Percentiles rank a stretch among this genome's conserved stretches.
phyloP scores from a whole-genome alignment of 2,888 invertebrate species.

The Prosopocoilus inquinatus region DNA sequence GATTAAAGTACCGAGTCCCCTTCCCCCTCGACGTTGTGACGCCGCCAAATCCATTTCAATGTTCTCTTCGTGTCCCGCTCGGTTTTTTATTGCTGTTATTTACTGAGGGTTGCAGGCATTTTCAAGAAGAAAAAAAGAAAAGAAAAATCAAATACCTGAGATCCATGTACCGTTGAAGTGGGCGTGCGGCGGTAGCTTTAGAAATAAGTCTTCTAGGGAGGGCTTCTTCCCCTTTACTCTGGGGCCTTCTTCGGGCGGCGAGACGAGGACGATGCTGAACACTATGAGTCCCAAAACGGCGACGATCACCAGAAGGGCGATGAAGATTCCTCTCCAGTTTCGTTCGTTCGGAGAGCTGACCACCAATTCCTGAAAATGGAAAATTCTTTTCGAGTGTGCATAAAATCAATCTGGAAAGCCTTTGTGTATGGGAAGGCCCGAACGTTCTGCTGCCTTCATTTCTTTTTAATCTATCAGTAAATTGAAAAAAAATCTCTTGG shows the following conservation, averaged over 20 bases:
- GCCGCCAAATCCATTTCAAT: too few species aligned
- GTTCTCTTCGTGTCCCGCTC: neutral
- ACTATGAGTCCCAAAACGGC: slow-evolving; percentile 86
- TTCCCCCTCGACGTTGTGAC: too few species aligned
- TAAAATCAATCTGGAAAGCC: too few species aligned
- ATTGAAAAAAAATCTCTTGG: too few species aligned
- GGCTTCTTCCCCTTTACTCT: slow-evolving; percentile 68
- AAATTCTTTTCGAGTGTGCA: too few species aligned
- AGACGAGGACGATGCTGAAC: slow-evolving; percentile 86
- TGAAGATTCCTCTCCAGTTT: slow-evolving; percentile 94
- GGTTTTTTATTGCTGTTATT: neutral
- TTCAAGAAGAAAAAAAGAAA: neutral
- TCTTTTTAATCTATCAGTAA: too few species aligned
- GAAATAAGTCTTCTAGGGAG: slow-evolving; percentile 65
- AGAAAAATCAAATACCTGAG: slow-evolving; percentile 54
- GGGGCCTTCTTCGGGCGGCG: slow-evolving; percentile 73
- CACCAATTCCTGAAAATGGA: slow-evolving; percentile 73
- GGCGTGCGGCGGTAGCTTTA: slow-evolving; percentile 50
- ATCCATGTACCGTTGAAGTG: slow-evolving; percentile 79
- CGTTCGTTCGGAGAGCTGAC: slow-evolving; percentile 82
- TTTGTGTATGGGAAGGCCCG: too few species aligned
- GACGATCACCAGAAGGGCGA: slow-evolving; percentile 86
- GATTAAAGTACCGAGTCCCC: too few species aligned
- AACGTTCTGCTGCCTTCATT: too few species aligned
- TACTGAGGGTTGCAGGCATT: neutral